phyloP scores from a whole-genome alignment of 2,797 vertebrate species.

The Coranthus polyacanthus region DNA sequence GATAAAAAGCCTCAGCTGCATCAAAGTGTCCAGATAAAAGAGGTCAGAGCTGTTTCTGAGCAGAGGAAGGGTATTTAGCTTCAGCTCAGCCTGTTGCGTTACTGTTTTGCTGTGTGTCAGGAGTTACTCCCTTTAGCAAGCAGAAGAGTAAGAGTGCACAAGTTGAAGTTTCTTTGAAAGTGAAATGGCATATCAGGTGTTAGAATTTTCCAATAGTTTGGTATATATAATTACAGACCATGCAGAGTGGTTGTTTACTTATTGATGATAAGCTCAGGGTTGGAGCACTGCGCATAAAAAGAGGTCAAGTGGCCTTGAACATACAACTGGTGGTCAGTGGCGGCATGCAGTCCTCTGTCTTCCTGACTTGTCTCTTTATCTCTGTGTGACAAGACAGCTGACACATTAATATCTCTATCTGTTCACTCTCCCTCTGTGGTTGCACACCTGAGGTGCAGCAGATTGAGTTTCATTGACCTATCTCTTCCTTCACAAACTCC shows the following conservation, averaged over 20 bases:
- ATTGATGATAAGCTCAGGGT: conserved; percentile 75
- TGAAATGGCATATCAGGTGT: conserved; percentile 59
- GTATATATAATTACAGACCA: conserved; percentile 76
- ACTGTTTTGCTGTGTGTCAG: background rate
- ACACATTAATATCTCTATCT: conserved; percentile 22
- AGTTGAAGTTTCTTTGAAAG: conserved; percentile 52
- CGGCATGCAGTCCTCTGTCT: conserved; percentile 17
- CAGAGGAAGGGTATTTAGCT: conserved; percentile 6
- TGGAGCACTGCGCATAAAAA: conserved; percentile 48
- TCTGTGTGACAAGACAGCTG: too few relatives aligned
- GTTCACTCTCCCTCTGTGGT: conserved; percentile 36
- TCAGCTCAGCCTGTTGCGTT: conserved; percentile 26
- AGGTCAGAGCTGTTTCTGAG: conserved; percentile 32
- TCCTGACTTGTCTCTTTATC: background rate
- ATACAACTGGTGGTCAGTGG: conserved; percentile 29
- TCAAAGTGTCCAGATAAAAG: conserved; percentile 52
- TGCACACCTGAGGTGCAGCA: conserved; percentile 34
- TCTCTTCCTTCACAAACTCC: conserved; percentile 35
- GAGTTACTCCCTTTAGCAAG: too few relatives aligned
- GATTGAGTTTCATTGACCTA: conserved; percentile 60
- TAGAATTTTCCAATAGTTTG: conserved; percentile 61
- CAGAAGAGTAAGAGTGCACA: background rate
- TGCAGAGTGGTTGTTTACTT: conserved; percentile 73
- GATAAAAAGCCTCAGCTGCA: conserved; percentile 21
- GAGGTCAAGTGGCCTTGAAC: conserved; percentile 68